Evolutionary conservation across 2,113 vertebrate species (phyloP), one percentile per base, ranked within the genome.

Genomic region (Eidolon helvum): DNA sequence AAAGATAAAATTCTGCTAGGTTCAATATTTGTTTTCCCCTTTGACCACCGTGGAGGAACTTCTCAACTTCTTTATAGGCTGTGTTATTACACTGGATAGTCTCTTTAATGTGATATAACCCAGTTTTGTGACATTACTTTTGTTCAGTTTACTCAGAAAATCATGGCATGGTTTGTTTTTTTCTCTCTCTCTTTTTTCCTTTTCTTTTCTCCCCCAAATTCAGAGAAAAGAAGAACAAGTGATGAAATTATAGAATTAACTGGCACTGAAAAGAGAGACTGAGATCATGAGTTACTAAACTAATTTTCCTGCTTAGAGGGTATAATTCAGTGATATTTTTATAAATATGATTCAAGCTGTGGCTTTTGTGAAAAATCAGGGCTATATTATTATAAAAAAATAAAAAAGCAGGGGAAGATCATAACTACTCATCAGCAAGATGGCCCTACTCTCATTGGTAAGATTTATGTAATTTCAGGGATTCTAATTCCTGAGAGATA

Each of bases 251-350:
- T 57, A 87, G 75, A 94, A 97, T 95, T 93, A 95, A 80, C 3
- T 24, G 78, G 35, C 9, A 33, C 26, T 65, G 59, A 78, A 89
- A 86, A 96, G 40, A 38, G 35, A 93, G 90, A 55, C 50, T 91
- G 38, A 69, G 57, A 86, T 91, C 80, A 77, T 89, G 90, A 96
- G 75, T 95, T 91, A 94, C 50, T 84, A 84, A 94, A 48, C 65
- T 65, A 91, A 80, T 97, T 85, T 95, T 93, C 66, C 57, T 85
- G 74, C 45, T 48, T 45, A 40, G 65, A 95, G 63, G 59, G 50
- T 89, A 2, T 93, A 92, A 94, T 82, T 91, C 53, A 89, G 93
- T 79, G 77, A 59, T 95, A 94, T 94, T 96, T 96, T 96, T 97
- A 87, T 94, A 97, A 95, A 87, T 30, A 82, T 86, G 85, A 87